Evolutionary conservation across 2,888 invertebrate species (phyloP).

Genomic region (Aspidapion aeneum): DNA sequence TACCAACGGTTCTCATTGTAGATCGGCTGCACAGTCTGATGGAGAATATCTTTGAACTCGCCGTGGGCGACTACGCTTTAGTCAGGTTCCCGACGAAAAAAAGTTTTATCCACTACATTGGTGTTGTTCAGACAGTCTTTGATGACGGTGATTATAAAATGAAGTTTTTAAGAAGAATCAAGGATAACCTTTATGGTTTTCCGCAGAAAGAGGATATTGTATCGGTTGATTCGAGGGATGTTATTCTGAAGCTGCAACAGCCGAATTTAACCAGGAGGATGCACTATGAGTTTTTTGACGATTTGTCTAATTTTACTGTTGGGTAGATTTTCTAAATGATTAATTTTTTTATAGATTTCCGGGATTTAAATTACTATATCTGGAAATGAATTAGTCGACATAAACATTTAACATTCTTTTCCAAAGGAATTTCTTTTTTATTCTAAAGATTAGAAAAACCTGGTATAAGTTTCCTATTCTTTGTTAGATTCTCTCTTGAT

Average conservation of each 20-base stretch:
- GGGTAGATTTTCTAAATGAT: neutral
- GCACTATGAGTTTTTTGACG: neutral
- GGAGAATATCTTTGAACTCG: neutral
- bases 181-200: neutral
- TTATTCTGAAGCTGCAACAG: neutral
- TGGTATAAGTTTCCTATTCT: too few relatives aligned
- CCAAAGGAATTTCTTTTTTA: too few relatives aligned
- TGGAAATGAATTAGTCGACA: too few relatives aligned
- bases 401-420: too few relatives aligned
- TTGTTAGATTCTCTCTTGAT: too few relatives aligned
- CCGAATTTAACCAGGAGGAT: neutral
- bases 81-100: neutral
- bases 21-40: slow-evolving; percentile 8
- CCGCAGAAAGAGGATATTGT: neutral
- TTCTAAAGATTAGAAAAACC: too few relatives aligned
- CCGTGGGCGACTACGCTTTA: neutral
- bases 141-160: neutral
- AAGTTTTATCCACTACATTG: neutral
- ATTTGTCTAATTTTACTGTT: neutral
- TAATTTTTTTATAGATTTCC: too few relatives aligned
- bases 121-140: neutral
- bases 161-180: neutral
- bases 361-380: too few relatives aligned
- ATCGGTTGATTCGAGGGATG: neutral
- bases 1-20: neutral